Percentiles rank a stretch among this genome's conserved stretches.
Conservation (phyloP, 2,113 vertebrate species). For the Entelurus aequoreus region DNA sequence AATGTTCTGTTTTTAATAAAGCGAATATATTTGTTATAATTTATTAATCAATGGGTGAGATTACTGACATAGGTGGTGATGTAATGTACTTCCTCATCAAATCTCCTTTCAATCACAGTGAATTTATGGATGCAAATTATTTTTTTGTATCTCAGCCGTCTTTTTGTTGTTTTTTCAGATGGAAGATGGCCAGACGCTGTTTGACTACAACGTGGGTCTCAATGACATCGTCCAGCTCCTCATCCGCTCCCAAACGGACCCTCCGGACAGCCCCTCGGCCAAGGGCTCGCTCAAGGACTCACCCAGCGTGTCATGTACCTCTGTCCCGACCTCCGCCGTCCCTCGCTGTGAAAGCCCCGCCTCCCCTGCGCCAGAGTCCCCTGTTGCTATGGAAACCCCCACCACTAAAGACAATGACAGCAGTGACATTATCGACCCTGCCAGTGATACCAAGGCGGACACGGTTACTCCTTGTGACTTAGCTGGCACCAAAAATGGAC, state of each 20-base stretch:
- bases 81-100: too few species aligned
- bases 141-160: background rate
- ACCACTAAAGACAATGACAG: conserved; percentile 48
- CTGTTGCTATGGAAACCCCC: conserved; percentile 41
- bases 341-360: conserved; percentile 37
- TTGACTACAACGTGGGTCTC: conserved; percentile 96
- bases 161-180: conserved; percentile 68
- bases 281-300: conserved; percentile 76
- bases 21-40: too few species aligned
- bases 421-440: conserved; percentile 44
- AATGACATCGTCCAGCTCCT: conserved; percentile 98
- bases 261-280: conserved; percentile 73
- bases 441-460: conserved; percentile 48
- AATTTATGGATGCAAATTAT: background rate
- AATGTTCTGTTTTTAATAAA: too few species aligned
- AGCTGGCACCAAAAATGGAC: conserved; percentile 75
- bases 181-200: conserved; percentile 97
- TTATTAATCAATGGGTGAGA: too few species aligned
- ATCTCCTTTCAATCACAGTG: background rate
- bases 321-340: conserved; percentile 33
- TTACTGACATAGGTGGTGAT: too few species aligned
- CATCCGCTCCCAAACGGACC: conserved; percentile 86
- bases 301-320: conserved; percentile 53
- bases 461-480: conserved; percentile 41
- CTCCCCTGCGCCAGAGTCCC: conserved; percentile 39